phyloP scores from a whole-genome alignment of 2,888 invertebrate species.

The Agrochola lychnidis region DNA sequence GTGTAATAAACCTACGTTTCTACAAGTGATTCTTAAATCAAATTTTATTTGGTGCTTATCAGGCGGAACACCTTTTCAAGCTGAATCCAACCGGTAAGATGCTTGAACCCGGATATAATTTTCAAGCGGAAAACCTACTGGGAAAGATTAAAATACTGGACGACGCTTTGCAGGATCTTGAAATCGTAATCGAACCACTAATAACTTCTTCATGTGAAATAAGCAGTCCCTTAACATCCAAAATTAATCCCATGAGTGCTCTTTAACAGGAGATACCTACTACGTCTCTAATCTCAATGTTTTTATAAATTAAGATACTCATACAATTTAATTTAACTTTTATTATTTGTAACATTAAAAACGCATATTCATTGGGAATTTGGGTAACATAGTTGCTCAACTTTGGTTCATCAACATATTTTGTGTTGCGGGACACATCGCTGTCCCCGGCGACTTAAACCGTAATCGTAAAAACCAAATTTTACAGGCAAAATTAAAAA shows the following conservation, averaged over 20 bases:
- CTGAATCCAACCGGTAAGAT: slow-evolving; percentile 93
- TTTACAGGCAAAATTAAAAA: too few species aligned
- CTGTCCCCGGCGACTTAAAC: too few species aligned
- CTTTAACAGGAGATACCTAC: slow-evolving; percentile 61
- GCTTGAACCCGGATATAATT: slow-evolving; percentile 92
- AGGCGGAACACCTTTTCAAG: slow-evolving; percentile 93
- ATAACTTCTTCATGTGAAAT: slow-evolving; percentile 75
- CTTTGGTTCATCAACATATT: not conserved
- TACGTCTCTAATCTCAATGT: not conserved
- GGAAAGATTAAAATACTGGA: slow-evolving; percentile 88
- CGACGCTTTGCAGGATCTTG: slow-evolving; percentile 81
- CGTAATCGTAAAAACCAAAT: too few species aligned
- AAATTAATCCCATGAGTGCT: slow-evolving; percentile 76
- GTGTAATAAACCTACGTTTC: not conserved
- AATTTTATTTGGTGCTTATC: slow-evolving; percentile 62
- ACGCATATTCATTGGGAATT: slow-evolving; percentile 7
- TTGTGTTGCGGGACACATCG: not conserved
- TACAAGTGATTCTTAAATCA: slow-evolving; percentile 24
- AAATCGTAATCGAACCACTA: slow-evolving; percentile 84
- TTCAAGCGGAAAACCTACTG: slow-evolving; percentile 89
- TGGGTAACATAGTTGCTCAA: not conserved
- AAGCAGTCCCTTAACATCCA: slow-evolving; percentile 56
- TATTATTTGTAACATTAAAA: slow-evolving; percentile 6
- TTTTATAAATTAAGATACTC: not conserved
- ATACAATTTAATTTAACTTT: slow-evolving; percentile 5